Conservation (phyloP, 2,797 vertebrate genomes). For the Gobionotothen gibberifrons region DNA sequence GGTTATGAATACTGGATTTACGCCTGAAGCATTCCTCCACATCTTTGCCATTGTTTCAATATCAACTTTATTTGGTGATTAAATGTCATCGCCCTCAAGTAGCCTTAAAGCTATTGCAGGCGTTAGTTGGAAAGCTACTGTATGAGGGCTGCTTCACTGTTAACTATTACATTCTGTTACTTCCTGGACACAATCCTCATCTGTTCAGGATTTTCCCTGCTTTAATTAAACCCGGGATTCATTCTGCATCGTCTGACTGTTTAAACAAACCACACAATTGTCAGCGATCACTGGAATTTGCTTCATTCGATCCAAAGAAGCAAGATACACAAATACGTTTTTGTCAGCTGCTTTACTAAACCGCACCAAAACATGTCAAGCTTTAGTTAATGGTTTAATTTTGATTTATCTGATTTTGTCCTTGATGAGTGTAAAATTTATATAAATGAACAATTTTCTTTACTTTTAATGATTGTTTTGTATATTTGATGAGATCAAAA, state of each 20-base stretch:
- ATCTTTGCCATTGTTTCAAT: not conserved
- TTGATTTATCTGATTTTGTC: conserved; percentile 13
- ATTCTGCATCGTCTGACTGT: not conserved
- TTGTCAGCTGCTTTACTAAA: conserved; percentile 12
- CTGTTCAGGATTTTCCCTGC: not conserved
- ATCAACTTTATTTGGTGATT: not conserved
- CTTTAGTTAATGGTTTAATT: not conserved
- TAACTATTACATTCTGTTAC: not conserved
- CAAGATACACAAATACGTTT: conserved; percentile 4
- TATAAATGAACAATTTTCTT: conserved; percentile 19
- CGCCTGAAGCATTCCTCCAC: not conserved
- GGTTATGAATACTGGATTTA: not conserved
- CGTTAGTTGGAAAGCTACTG: conserved; percentile 12
- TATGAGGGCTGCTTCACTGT: not conserved
- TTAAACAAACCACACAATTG: conserved; percentile 11
- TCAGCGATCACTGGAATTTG: not conserved
- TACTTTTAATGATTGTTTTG: conserved; percentile 38
- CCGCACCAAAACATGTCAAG: not conserved
- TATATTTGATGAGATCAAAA: conserved; percentile 48
- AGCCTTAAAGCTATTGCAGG: conserved; percentile 7
- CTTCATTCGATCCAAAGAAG: conserved; percentile 17
- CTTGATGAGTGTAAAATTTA: conserved; percentile 8
- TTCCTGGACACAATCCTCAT: conserved; percentile 9
- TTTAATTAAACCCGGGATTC: conserved; percentile 8
- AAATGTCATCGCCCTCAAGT: not conserved